phyloP scores from a whole-genome alignment of 2,797 vertebrate species.

The Podarcis lilfordi region DNA sequence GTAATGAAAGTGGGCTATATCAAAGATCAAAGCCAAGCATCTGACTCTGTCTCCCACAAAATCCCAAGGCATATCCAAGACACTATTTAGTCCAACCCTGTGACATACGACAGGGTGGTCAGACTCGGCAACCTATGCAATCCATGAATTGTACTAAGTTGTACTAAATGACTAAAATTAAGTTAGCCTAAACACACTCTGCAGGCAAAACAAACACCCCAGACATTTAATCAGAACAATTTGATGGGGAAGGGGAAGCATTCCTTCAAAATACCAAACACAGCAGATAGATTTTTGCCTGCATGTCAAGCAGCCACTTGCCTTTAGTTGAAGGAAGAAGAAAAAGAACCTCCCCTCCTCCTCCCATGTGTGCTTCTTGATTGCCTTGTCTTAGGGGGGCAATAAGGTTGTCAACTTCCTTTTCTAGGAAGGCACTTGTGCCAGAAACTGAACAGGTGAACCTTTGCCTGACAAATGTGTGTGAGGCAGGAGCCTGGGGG shows the following conservation, averaged over 20 bases:
- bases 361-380: too few species aligned
- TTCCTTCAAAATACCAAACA: too few species aligned
- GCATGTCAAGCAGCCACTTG: too few species aligned
- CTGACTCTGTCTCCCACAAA: neutral
- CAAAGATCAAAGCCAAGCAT: neutral
- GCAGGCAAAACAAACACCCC: too few species aligned
- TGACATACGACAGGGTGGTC: neutral
- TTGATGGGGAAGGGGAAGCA: too few species aligned
- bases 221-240: neutral
- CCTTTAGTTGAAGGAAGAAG: too few species aligned
- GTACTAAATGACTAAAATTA: neutral
- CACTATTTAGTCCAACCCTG: neutral
- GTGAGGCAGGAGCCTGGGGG: neutral
- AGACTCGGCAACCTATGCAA: neutral
- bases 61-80: too few species aligned
- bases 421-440: neutral
- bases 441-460: neutral
- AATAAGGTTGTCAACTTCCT: too few species aligned
- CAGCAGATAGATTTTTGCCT: too few species aligned
- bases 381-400: neutral
- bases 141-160: neutral
- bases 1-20: neutral
- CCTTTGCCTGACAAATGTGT: neutral
- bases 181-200: neutral
- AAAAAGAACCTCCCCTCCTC: too few species aligned